phyloP scores from a whole-genome alignment of 2,888 invertebrate genomes.

The Oithona nana region DNA sequence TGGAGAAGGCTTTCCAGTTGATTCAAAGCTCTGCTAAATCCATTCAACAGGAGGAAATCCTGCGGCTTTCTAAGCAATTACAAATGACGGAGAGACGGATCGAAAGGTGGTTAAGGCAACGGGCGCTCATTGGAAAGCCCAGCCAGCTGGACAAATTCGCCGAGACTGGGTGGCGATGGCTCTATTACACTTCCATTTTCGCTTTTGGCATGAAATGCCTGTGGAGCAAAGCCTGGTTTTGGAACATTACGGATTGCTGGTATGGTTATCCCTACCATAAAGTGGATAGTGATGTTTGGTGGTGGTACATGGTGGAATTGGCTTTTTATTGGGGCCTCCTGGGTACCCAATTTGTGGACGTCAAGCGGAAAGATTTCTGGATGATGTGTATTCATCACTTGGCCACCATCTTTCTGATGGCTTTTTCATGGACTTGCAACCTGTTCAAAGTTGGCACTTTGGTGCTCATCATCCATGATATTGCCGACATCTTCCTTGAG shows the following conservation, averaged over 20 bases:
- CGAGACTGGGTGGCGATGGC: conserved; percentile 18
- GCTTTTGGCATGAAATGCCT: conserved; percentile 60
- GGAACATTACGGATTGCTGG: conserved; percentile 76
- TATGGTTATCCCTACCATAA: conserved; percentile 58
- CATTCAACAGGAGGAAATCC: neutral
- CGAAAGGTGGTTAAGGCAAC: neutral
- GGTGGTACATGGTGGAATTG: conserved; percentile 17
- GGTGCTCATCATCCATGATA: conserved; percentile 19
- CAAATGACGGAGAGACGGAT: neutral
- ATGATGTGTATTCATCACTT: conserved; percentile 18
- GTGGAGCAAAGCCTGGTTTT: conserved; percentile 82
- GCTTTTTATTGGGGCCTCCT: conserved; percentile 16
- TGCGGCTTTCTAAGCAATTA: neutral
- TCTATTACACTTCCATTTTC: conserved; percentile 19
- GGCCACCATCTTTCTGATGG: conserved; percentile 14
- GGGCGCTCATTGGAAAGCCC: neutral
- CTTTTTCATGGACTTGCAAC: conserved; percentile 19
- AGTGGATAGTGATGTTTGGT: conserved; percentile 21
- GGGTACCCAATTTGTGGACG: conserved; percentile 17
- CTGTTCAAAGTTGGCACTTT: conserved; percentile 18
- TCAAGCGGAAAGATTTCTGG: conserved; percentile 15
- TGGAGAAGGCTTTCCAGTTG: neutral
- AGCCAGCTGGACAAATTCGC: neutral
- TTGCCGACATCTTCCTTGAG: conserved; percentile 17
- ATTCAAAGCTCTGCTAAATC: too few species aligned